Evolutionary conservation across 2,797 vertebrate species (phyloP), one percentile per base, ranked within the genome.

Genomic region (Liasis olivaceus): DNA sequence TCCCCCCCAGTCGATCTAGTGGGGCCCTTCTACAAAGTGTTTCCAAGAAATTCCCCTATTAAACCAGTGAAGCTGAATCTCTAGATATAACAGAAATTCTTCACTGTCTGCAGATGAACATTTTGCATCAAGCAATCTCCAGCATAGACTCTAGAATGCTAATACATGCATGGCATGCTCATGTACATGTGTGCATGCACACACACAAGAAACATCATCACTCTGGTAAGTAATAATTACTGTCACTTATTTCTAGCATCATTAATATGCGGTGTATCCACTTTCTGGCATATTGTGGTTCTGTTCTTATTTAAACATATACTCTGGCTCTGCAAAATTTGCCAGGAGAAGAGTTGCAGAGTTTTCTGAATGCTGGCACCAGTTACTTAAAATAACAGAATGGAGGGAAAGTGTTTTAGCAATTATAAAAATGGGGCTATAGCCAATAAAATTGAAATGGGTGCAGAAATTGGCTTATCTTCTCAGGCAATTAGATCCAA

Each of bases 401-500:
- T 60, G 93, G 94, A 95, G 94, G 89, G 85, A 96, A 96, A 96
- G 91, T 0, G 0, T 94, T 94, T 95, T 93, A 96, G 95, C 89
- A 94, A 95, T 96, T 95, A 95, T 5, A 26, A 93, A 94, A 93
- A 92, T 92, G 22, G 72, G 91, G 60, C 84, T 91, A 84, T 91
- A 94, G 26, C 51, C 91, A 95, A 92, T 94, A 86, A 95, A 95
- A 92, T 93, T 94, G 95, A 96, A 95, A 92, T 0, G 26, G 60
- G 86, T 90, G 91, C 54, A 91, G 95, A 95, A 96, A 95, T 89
- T 95, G 85, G 54, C 22, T 88, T 72, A 91, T 86, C 81, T 86
- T 95, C 92, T 92, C 93, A 97, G 94, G 84, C 94, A 95, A 97
- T 96, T 94, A 94, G 88, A 58, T 88, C 93, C 94, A 94, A 94